A percentile compares a stretch with the other conserved stretches of the same genome.
Evolutionary conservation across 2,797 vertebrate species (phyloP).

Genomic region (Hippoglossus hippoglossus): DNA sequence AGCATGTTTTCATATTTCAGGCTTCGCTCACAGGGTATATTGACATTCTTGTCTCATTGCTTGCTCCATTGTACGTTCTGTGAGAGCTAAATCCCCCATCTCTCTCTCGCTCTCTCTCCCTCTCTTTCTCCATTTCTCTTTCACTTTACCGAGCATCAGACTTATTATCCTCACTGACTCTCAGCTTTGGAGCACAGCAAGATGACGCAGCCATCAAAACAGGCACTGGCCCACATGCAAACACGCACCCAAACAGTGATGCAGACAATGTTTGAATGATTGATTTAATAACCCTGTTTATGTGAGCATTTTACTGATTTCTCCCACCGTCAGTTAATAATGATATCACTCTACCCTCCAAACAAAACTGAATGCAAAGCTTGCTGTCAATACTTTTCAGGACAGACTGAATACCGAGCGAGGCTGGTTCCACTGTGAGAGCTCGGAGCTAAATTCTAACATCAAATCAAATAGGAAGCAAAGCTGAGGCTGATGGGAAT

Average conservation of each 20-base stretch:
- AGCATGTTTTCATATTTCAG: constrained; percentile 78
- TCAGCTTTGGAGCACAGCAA: constrained; percentile 49
- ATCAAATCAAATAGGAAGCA: too few species aligned
- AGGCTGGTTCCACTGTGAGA: too few species aligned
- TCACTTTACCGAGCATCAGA: constrained; percentile 63
- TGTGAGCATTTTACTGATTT: constrained; percentile 10
- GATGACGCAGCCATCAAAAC: constrained; percentile 4
- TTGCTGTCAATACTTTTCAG: neutral
- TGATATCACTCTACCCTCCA: constrained; percentile 12
- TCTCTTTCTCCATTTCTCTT: constrained; percentile 42
- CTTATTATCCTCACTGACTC: constrained; percentile 69
- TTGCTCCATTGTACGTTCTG: constrained; percentile 80
- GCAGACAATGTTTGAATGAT: constrained; percentile 30
- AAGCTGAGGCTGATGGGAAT: too few species aligned
- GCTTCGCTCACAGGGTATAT: constrained; percentile 72
- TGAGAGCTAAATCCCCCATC: constrained; percentile 53
- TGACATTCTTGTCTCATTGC: constrained; percentile 83
- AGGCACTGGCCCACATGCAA: constrained; percentile 23
- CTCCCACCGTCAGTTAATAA: neutral
- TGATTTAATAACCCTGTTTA: constrained; percentile 35
- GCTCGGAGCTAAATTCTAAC: too few species aligned
- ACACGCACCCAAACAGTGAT: constrained; percentile 35
- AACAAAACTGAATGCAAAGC: neutral
- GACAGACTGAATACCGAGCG: too few species aligned
- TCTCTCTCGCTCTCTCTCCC: constrained; percentile 28